Percentiles rank a stretch among this genome's conserved stretches.
Conservation (phyloP, 2,797 vertebrate genomes). For the Xyrichtys novacula region DNA sequence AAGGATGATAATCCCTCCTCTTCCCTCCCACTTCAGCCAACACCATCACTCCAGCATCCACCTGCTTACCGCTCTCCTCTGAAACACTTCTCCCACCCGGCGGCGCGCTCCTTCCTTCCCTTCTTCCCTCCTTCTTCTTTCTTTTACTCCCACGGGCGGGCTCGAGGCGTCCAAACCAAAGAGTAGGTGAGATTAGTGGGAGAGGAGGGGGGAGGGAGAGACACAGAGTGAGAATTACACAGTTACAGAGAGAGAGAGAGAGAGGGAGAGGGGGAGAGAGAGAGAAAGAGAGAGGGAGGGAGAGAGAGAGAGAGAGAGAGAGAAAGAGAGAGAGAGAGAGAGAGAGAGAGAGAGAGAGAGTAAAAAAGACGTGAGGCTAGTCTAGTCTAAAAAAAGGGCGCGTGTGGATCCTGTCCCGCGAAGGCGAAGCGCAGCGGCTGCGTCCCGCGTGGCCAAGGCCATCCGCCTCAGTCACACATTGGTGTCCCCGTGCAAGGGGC, state of each 20-base stretch:
- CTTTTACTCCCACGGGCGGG: slow-evolving; percentile 68
- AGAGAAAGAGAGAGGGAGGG: slow-evolving; percentile 28
- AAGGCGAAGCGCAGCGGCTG: slow-evolving; percentile 80
- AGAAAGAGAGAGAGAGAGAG: slow-evolving; percentile 17
- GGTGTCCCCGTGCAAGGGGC: slow-evolving; percentile 72
- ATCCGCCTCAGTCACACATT: slow-evolving; percentile 80
- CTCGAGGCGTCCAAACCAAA: slow-evolving; percentile 58
- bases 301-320: slow-evolving; percentile 20
- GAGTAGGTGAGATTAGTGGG: slow-evolving; percentile 46
- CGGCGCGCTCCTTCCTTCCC: slow-evolving; percentile 42
- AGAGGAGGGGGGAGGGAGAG: slow-evolving; percentile 30
- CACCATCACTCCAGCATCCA: slow-evolving; percentile 64
- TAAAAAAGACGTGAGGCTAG: slow-evolving; percentile 46
- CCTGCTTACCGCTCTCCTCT: slow-evolving; percentile 78
- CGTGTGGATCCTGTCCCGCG: slow-evolving; percentile 76
- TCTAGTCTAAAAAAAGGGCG: slow-evolving; percentile 54
- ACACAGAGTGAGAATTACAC: slow-evolving; percentile 13
- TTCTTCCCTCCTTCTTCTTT: slow-evolving; percentile 25
- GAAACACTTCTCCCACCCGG: slow-evolving; percentile 66
- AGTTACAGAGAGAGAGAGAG: slow-evolving; percentile 14
- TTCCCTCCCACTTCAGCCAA: slow-evolving; percentile 70
- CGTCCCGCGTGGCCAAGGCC: slow-evolving; percentile 83
- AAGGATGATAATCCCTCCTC: slow-evolving; percentile 75
- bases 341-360: slow-evolving; percentile 24
- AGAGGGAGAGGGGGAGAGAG: slow-evolving; percentile 3